phyloP scores from a whole-genome alignment of 2,797 vertebrate species.

The Chaunax sp. region DNA sequence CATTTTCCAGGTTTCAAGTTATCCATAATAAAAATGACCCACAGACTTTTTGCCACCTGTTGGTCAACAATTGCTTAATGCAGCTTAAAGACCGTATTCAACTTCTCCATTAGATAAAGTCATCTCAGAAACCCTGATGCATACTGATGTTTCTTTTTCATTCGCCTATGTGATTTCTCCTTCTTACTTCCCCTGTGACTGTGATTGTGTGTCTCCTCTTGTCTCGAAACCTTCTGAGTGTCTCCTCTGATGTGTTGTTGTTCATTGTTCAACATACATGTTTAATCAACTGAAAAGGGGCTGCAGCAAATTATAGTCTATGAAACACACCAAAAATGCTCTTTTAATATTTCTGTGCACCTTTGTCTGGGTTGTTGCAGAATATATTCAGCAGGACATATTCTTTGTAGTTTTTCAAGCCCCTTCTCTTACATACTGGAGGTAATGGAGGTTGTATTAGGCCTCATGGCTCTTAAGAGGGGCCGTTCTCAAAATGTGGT shows the following conservation, averaged over 20 bases:
- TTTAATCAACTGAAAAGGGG: constrained; percentile 25
- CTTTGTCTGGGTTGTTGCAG: constrained; percentile 43
- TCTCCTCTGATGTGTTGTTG: constrained; percentile 84
- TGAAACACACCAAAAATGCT: constrained; percentile 16
- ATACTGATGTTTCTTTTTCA: constrained; percentile 24
- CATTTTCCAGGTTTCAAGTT: neutral
- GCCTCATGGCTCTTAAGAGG: constrained; percentile 21
- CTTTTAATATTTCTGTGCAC: constrained; percentile 36
- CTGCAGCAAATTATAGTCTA: constrained; percentile 13
- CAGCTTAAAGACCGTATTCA: constrained; percentile 40
- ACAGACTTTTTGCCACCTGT: constrained; percentile 14
- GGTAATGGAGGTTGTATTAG: constrained; percentile 32
- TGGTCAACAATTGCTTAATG: constrained; percentile 40
- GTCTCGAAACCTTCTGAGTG: constrained; percentile 76
- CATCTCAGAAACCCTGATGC: constrained; percentile 6
- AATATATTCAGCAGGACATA: constrained; percentile 32
- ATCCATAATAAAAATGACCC: neutral
- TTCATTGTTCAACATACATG: constrained; percentile 64
- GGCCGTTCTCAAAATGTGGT: constrained; percentile 31
- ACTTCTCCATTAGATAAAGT: constrained; percentile 10
- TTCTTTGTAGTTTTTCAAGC: neutral
- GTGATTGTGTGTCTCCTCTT: constrained; percentile 70
- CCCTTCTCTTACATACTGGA: constrained; percentile 5
- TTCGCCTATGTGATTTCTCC: constrained; percentile 32
- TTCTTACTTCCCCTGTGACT: constrained; percentile 39